These are phyloP conservation scores for Apodemus sylvaticus DNA, from an alignment of 2,113 vertebrate species.

Conservation along the genomic window DNA sequence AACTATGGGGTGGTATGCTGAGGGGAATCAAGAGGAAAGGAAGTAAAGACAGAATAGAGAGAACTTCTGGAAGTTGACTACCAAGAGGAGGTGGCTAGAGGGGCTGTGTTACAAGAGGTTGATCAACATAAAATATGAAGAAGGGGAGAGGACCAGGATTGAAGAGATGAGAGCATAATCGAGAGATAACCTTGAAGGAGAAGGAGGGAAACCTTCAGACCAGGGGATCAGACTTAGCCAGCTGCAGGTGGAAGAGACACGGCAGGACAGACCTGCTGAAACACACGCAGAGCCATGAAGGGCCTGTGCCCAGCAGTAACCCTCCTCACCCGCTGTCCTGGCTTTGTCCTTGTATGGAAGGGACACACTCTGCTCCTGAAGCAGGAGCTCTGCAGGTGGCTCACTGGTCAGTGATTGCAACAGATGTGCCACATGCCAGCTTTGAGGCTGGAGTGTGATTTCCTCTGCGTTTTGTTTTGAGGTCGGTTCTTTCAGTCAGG, in stretches of 20 bases:
- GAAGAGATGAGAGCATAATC: not conserved
- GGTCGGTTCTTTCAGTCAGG: conserved; percentile 1
- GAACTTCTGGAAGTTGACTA: not conserved
- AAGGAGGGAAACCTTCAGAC: not conserved
- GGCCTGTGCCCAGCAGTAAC: not conserved
- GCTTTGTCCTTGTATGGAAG: not conserved
- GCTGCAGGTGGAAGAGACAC: not conserved
- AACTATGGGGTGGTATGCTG: not conserved
- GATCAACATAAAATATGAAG: not conserved
- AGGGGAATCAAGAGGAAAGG: not conserved
- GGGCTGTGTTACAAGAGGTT: not conserved
- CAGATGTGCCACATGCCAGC: not conserved
- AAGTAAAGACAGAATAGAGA: not conserved
- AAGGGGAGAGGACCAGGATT: not conserved
- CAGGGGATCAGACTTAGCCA: not conserved
- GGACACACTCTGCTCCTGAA: not conserved
- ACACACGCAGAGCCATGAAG: not conserved
- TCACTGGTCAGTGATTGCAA: not conserved
- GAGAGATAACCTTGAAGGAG: not conserved
- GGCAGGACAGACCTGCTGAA: not conserved
- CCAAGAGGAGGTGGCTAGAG: not conserved
- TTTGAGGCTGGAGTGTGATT: not conserved
- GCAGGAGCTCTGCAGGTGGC: not conserved
- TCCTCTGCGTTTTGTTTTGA: not conserved
- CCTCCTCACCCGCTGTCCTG: too few species aligned